These are phyloP conservation scores for Watsonalla cultraria DNA, from an alignment of 2,888 invertebrate species.

Conservation along the genomic window DNA sequence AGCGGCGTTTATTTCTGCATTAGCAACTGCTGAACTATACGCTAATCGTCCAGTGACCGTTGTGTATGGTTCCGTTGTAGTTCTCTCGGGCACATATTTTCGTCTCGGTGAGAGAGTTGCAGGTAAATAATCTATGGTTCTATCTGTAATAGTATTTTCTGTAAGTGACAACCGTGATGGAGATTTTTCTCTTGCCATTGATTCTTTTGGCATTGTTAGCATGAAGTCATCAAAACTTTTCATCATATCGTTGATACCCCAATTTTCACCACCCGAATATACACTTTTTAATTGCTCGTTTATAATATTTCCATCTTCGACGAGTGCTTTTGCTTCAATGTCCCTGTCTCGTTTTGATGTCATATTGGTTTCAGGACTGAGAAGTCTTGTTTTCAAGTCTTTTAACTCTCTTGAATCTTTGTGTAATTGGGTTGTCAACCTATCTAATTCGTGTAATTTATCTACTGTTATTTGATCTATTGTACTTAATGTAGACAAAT, in stretches of 20 bases:
- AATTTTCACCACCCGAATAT: conserved; percentile 82
- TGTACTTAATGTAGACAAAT: conserved; percentile 85
- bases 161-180: conserved; percentile 81
- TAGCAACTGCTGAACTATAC: conserved; percentile 83
- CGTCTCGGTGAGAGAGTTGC: conserved; percentile 79
- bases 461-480: conserved; percentile 88
- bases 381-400: conserved; percentile 84
- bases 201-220: conserved; percentile 71
- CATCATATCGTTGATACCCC: conserved; percentile 84
- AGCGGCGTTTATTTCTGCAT: conserved; percentile 79
- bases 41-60: conserved; percentile 82
- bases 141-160: conserved; percentile 81
- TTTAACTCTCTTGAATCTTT: conserved; percentile 88
- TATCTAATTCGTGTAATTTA: conserved; percentile 88
- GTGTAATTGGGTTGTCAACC: conserved; percentile 85
- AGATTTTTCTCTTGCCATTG: conserved; percentile 74
- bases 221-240: conserved; percentile 80
- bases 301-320: conserved; percentile 82
- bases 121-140: conserved; percentile 80
- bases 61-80: conserved; percentile 80
- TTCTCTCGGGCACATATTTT: conserved; percentile 76
- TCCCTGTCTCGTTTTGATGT: conserved; percentile 70
- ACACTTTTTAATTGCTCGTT: conserved; percentile 84
- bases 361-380: conserved; percentile 80
- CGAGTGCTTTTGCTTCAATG: conserved; percentile 78